Conservation (phyloP, 2,797 vertebrate species). For the Rhabdomys pumilio region DNA sequence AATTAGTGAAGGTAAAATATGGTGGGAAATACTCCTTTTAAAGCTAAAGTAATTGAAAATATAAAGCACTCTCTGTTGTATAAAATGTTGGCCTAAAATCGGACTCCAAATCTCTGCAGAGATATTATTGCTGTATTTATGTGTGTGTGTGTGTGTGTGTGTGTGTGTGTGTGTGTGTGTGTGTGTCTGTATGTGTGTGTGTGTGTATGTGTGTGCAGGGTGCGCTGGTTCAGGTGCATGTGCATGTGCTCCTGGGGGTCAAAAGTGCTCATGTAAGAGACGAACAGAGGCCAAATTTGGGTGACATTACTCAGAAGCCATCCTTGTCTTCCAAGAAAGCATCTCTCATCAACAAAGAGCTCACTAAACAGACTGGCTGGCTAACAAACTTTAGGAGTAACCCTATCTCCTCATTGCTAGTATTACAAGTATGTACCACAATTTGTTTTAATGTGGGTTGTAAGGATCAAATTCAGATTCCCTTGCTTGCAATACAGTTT, state of each 20-base stretch:
- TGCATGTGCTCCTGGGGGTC: background rate
- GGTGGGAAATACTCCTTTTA: constrained; percentile 10
- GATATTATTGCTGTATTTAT: constrained; percentile 5
- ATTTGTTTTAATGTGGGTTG: background rate
- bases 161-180: background rate
- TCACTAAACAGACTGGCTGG: background rate
- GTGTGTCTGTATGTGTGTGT: background rate
- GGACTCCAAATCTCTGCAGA: constrained; percentile 30
- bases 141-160: background rate
- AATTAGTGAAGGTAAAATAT: constrained; percentile 36
- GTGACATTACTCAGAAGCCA: background rate
- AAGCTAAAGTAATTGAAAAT: constrained; percentile 11
- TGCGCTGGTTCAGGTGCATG: too few relatives aligned
- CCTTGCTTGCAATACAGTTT: background rate
- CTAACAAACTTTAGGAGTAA: background rate
- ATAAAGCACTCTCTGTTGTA: background rate
- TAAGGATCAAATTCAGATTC: background rate
- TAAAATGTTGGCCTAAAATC: constrained; percentile 7
- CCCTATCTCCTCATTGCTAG: background rate
- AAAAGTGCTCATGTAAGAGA: background rate
- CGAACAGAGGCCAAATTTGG: background rate
- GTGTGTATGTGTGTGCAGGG: background rate
- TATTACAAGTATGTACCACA: background rate
- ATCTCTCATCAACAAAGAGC: background rate
- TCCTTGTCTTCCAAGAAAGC: background rate